Percentiles rank a stretch among this genome's conserved stretches.
Conservation (phyloP, 1,140 invertebrate species). For the Zaprionus ghesquierei region DNA sequence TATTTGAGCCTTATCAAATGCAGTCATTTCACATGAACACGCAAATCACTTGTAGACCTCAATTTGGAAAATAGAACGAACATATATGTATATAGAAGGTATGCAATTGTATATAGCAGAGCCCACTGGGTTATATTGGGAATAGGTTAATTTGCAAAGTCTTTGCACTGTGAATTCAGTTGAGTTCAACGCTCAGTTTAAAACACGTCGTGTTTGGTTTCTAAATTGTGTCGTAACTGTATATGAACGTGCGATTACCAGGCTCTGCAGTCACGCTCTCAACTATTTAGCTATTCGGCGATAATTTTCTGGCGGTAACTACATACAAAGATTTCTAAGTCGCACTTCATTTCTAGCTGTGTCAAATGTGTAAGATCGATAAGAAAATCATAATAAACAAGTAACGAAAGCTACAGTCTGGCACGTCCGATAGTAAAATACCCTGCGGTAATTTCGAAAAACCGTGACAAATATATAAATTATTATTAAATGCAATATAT, state of each 20-base stretch:
- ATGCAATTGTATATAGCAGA: background rate
- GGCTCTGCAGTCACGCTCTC: slow-evolving; percentile 16
- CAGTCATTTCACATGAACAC: slow-evolving; percentile 3
- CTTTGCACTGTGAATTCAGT: background rate
- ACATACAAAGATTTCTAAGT: background rate
- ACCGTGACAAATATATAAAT: too few species aligned
- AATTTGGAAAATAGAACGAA: background rate
- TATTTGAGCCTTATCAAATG: slow-evolving; percentile 15
- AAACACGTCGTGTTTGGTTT: background rate
- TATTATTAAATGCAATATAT: too few species aligned
- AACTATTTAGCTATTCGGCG: slow-evolving; percentile 29
- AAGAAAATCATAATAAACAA: background rate
- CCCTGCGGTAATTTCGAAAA: too few species aligned
- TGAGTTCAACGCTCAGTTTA: background rate
- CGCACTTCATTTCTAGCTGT: background rate
- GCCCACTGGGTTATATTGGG: background rate
- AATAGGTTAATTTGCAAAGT: background rate
- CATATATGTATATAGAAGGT: background rate
- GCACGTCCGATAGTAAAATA: too few species aligned
- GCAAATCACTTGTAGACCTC: background rate
- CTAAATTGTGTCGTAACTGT: slow-evolving; percentile 14
- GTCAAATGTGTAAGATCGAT: slow-evolving; percentile 7
- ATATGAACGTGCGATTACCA: background rate
- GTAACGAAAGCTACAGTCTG: background rate
- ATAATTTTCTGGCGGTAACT: slow-evolving; percentile 36